Evolutionary conservation across 2,888 invertebrate species (phyloP), one percentile per base, ranked within the genome.

Genomic region (Meloe dianella): DNA sequence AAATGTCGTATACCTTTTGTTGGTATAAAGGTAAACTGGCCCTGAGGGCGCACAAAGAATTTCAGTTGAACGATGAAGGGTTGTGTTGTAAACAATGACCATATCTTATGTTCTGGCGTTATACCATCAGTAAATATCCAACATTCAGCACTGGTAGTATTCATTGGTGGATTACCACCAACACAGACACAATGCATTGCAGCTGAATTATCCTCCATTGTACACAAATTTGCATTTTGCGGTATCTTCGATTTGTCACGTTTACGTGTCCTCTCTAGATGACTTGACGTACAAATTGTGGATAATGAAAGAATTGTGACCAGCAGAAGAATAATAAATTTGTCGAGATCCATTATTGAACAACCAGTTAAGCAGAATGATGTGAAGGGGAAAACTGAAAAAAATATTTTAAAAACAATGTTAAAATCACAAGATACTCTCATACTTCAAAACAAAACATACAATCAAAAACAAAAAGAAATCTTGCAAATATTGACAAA

Each of bases 51-150:
- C 57, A 92, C 89, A 77, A 90, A 89, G 78, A 94, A 90, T 77
- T 89, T 90, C 75, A 94, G 86, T 81, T 90, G 89, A 78, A 89
- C 87, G 73, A 93, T 82, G 75, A 88, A 87, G 59, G 89, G 89
- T 82, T 94, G 93, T 35, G 91, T 90, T 24, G 88, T 86, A 82
- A 93, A 92, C 78, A 90, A 87, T 71, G 88, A 88, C 93, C 94
- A 94, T 75, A 91, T 73, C 70, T 88, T 87, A 80, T 92, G 90
- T 74, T 91, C 90, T 67, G 86, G 86, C 8, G 89, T 87, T 78
- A 91, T 87, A 56, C 89, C 89, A 14, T 76, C 80, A 74, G 89
- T 89, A 83, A 92, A 91, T 57, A 94, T 88, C 89, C 91, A 90
- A 81, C 94, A 95, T 82, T 91, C 92, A 58, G 91, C 92, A 75